Evolutionary conservation across 2,888 invertebrate species (phyloP).

Genomic region (Halocaridina rubra): DNA sequence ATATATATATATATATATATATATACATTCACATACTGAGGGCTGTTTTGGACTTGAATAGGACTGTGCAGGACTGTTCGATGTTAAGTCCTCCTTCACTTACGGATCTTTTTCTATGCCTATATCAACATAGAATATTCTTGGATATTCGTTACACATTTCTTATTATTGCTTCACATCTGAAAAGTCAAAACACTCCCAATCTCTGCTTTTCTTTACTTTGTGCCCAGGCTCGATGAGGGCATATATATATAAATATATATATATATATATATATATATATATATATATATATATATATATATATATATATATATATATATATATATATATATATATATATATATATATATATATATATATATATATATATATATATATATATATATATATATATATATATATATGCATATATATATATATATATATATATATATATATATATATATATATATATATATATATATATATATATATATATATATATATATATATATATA

Average conservation of each 20-base stretch:
- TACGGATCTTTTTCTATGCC: not conserved
- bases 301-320: slow-evolving; percentile 13
- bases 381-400: slow-evolving; percentile 29
- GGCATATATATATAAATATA: slow-evolving; percentile 22
- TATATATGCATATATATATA: slow-evolving; percentile 34
- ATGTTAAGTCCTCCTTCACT: not conserved
- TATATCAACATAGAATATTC: not conserved
- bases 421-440: slow-evolving; percentile 32
- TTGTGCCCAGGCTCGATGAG: not conserved
- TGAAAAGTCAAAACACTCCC: not conserved
- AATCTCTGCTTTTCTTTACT: not conserved
- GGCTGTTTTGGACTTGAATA: too few species aligned
- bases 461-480: not conserved
- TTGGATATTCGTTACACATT: not conserved
- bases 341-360: slow-evolving; percentile 15
- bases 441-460: not conserved
- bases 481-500: not conserved
- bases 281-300: slow-evolving; percentile 40
- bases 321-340: slow-evolving; percentile 31
- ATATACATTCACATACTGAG: not conserved
- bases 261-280: slow-evolving; percentile 35
- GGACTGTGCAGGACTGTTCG: too few species aligned
- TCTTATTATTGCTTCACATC: not conserved
- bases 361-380: slow-evolving; percentile 26
- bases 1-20: slow-evolving; percentile 8